Base-by-base conservation (phyloP, 2,888 invertebrate genomes). In the Patella depressa region DNA sequence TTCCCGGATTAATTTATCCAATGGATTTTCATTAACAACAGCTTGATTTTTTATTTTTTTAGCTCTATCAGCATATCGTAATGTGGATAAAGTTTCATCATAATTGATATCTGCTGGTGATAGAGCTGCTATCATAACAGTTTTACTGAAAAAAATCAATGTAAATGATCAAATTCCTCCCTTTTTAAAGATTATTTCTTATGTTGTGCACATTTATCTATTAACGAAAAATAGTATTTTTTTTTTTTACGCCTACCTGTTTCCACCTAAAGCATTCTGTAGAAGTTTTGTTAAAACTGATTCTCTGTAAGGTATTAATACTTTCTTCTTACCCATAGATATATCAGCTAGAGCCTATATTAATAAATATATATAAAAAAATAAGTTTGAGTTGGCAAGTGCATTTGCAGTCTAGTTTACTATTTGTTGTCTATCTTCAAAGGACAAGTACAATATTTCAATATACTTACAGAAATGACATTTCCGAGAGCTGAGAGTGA, bases 61-160 rank as follows among this genome's bases (percentile, higher is more conserved):
- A 14, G 92, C 92, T 74, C 92, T 80, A 84, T 92, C 92, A 54
- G 92, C 92, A 80, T 91, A 92, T 11, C 92, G 84, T 70, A 92
- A 85, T 3, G 92, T 92, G 59, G 88, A 85, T 57, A 92, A 78
- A 0, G 91, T 91, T 82, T 92, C 92, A 76, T 91, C 91, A 79
- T 90, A 91, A 83, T 92, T 92, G 55, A 92, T 91, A 80, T 92
- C 91, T 29, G 92, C 91, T 4, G 92, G 92, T 0, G 92, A 92
- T 55, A 92, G 79, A n/a, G 92, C 91, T 53, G 92, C 92, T 72
- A 92, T 91, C 92, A 92, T 92, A 14, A 92, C 87, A 0, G 92
- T 92, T 87, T 92, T 92, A 83, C 92, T 91, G 86, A 54, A 84
- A 79, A 77, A 15, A 15, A n/a, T 24, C 45, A 24, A 45, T 12